Conservation (phyloP, 2,888 invertebrate species). For the Drosophila melanosoma region DNA sequence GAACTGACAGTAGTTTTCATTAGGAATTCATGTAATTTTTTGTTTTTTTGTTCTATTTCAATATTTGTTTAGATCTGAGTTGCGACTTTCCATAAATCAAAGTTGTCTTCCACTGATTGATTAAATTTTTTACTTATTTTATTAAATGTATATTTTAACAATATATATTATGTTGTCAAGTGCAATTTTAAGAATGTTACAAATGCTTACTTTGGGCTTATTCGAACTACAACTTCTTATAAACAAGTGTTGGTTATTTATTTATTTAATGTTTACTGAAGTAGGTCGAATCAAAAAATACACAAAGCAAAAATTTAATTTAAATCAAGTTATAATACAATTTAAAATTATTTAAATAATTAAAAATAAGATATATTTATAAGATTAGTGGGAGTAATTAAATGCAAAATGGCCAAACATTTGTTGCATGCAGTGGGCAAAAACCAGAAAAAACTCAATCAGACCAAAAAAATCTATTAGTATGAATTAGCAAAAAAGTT, state of each 20-base stretch:
- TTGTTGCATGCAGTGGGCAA: no score
- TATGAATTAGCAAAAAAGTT: no score
- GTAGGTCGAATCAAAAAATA: no score
- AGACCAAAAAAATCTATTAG: no score
- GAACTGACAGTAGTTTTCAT: conserved; percentile 81
- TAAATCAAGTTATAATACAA: no score
- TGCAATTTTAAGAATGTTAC: not conserved
- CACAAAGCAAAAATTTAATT: no score
- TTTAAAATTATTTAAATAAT: no score
- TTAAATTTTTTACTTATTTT: not conserved
- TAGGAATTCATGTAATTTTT: conserved; percentile 76
- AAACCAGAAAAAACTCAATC: no score
- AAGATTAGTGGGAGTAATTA: no score
- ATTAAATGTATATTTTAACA: not conserved
- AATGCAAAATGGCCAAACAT: no score
- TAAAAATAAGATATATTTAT: no score
- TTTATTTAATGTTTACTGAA: no score
- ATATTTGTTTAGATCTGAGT: conserved; percentile 5
- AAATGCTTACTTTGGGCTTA: not conserved
- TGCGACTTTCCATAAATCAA: conserved; percentile 4
- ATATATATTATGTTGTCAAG: not conserved
- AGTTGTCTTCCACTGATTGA: not conserved
- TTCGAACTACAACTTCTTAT: not conserved
- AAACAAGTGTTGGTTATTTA: not conserved
- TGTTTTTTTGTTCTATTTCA: conserved; percentile 18